phyloP scores from a whole-genome alignment of 2,888 invertebrate species.

The Hemithea aestivaria region DNA sequence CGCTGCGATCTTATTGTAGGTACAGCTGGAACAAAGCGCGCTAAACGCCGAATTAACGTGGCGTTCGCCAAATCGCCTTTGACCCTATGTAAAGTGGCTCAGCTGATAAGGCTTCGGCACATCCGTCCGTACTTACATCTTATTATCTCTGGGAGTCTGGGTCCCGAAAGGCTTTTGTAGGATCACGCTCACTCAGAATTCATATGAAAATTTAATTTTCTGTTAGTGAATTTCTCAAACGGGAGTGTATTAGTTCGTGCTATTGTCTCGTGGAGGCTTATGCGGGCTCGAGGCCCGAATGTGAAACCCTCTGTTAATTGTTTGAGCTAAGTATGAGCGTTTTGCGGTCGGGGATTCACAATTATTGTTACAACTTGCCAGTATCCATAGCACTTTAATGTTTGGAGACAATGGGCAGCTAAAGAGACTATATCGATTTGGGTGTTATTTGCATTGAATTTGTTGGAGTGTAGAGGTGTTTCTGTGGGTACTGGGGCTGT shows the following conservation, averaged over 20 bases:
- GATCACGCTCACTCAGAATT: constrained; percentile 62
- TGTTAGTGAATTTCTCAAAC: constrained; percentile 67
- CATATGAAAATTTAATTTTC: constrained; percentile 76
- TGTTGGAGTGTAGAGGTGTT: constrained; percentile 22
- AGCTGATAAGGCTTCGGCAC: constrained; percentile 57
- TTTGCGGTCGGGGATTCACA: constrained; percentile 62
- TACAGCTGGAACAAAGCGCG: constrained; percentile 51
- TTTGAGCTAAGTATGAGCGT: constrained; percentile 67
- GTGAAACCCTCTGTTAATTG: constrained; percentile 70
- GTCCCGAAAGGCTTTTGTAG: constrained; percentile 61
- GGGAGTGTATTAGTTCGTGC: constrained; percentile 54
- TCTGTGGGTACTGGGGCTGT: constrained; percentile 6
- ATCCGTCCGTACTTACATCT: constrained; percentile 62
- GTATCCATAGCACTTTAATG: constrained; percentile 59
- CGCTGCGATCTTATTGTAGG: constrained; percentile 53
- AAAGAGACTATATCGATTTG: constrained; percentile 42
- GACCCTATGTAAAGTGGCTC: constrained; percentile 62
- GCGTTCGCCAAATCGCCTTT: constrained; percentile 59
- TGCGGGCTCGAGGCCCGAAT: constrained; percentile 65
- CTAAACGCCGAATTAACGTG: constrained; percentile 66
- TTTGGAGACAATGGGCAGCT: constrained; percentile 51
- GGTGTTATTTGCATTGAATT: constrained; percentile 40
- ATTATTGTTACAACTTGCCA: constrained; percentile 65
- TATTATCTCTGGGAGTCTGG: constrained; percentile 62
- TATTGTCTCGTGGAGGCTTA: constrained; percentile 67